Conservation (phyloP, 2,888 invertebrate genomes). For the Plutella xylostella region DNA sequence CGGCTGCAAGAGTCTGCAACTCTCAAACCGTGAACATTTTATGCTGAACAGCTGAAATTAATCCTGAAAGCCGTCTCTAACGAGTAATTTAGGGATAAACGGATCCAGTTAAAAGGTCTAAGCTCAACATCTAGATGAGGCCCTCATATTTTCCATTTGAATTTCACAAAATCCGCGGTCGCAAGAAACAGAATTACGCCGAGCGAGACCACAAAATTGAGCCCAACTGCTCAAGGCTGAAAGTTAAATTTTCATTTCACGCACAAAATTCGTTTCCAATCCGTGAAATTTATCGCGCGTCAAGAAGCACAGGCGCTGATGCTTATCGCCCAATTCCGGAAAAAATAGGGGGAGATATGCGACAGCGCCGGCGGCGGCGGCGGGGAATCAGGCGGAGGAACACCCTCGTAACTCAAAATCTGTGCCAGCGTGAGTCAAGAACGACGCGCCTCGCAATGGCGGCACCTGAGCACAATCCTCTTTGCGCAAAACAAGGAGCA, state of each 20-base stretch:
- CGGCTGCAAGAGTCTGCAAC: constrained; percentile 18
- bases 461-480: constrained; percentile 9
- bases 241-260: not conserved
- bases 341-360: constrained; percentile 30
- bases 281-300: constrained; percentile 13
- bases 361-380: constrained; percentile 22
- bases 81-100: constrained; percentile 40
- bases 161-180: no score
- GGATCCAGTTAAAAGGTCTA: constrained; percentile 20
- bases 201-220: no score
- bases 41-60: constrained; percentile 40
- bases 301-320: constrained; percentile 10
- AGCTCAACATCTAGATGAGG: constrained; percentile 3
- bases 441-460: not conserved
- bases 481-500: not conserved
- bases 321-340: constrained; percentile 30
- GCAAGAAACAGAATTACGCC: not conserved
- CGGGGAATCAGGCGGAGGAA: constrained; percentile 26
- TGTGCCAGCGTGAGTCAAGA: constrained; percentile 18
- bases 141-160: constrained; percentile 4
- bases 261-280: not conserved
- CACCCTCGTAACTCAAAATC: constrained; percentile 36
- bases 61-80: constrained; percentile 28
- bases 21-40: constrained; percentile 25
- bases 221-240: no score